Base-by-base conservation (phyloP, 1,140 invertebrate genomes). In the Zaprionus lachaisei region DNA sequence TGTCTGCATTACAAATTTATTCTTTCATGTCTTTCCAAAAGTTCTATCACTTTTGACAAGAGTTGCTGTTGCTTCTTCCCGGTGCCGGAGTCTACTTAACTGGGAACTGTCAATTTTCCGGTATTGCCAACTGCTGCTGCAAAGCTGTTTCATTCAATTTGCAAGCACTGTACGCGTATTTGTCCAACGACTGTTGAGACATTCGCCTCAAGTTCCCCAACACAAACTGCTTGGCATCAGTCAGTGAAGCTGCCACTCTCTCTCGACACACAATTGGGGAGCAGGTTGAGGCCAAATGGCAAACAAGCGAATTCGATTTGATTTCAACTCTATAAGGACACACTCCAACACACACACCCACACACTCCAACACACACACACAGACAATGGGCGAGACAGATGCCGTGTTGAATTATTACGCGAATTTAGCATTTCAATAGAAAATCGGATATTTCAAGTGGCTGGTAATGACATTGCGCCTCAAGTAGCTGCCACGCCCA, bases 371-470 rank as follows among this genome's bases (percentile, higher is more conserved):
- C 11, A 62, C 58, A 26, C 41, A 17, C 17, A 17, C 49, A 34
- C 37, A 17, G 51, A 63, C 57, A 31, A 34, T 9, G 37, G 31
- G n/a, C 14, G 17, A 14, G 41, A 66, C 5, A 17, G 62, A 15
- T 31, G 51, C 3, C 56, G 22, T 47, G 64, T 66, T 83, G 77
- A 83, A 75, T 83, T 80, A 83, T 83, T 83, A 72, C 77, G 77
- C 81, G 74, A 83, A 83, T 83, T 83, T 83, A 83, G 81, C 81
- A 83, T 83, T 79, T 83, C 77, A 83, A 84, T 83, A 83, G 81
- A 80, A 83, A 83, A 83, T 83, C 81, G 81, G 83, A 83, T 80
- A 83, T 84, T 84, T 83, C 81, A 83, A 83, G 81, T 80, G 77
- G 72, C 81, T 83, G 81, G 81, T 83, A 83, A 83, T 83, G 81